phyloP scores from a whole-genome alignment of 2,888 invertebrate genomes.

The Cheilosia pagana region DNA sequence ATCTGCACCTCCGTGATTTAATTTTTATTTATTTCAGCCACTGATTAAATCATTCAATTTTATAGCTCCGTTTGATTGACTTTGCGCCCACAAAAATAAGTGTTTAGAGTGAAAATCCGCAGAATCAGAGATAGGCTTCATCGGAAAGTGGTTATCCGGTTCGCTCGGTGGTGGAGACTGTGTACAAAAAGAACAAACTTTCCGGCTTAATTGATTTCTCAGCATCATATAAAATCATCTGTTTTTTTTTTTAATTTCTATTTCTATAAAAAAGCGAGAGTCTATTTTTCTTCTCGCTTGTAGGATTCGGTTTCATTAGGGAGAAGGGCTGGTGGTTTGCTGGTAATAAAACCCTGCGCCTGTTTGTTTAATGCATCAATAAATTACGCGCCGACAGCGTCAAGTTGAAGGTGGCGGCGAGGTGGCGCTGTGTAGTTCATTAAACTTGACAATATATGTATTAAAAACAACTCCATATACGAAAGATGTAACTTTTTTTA shows the following conservation, averaged over 20 bases:
- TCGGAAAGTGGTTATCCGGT: background rate
- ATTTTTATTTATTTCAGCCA: background rate
- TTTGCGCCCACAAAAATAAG: background rate
- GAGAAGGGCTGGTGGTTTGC: conserved; percentile 12
- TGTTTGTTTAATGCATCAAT: conserved; percentile 53
- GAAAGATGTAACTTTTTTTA: background rate
- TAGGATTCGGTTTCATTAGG: conserved; percentile 3
- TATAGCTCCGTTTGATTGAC: background rate
- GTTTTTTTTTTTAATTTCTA: conserved; percentile 15
- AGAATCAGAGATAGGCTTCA: conserved; percentile 9
- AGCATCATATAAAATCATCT: conserved; percentile 20
- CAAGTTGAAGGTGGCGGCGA: conserved; percentile 5
- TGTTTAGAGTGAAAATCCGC: background rate
- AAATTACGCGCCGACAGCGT: conserved; percentile 34
- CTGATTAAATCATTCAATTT: conserved; percentile 23
- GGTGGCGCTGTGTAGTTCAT: conserved; percentile 46
- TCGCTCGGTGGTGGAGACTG: background rate
- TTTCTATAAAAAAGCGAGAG: conserved; percentile 49
- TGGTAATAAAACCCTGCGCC: conserved; percentile 36
- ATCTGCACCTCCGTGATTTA: background rate
- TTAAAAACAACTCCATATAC: background rate
- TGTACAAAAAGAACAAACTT: background rate
- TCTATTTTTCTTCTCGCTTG: background rate
- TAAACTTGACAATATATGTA: conserved; percentile 25
- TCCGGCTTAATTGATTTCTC: conserved; percentile 4